Conservation (phyloP, 2,888 invertebrate genomes). For the Ophraella communa region DNA sequence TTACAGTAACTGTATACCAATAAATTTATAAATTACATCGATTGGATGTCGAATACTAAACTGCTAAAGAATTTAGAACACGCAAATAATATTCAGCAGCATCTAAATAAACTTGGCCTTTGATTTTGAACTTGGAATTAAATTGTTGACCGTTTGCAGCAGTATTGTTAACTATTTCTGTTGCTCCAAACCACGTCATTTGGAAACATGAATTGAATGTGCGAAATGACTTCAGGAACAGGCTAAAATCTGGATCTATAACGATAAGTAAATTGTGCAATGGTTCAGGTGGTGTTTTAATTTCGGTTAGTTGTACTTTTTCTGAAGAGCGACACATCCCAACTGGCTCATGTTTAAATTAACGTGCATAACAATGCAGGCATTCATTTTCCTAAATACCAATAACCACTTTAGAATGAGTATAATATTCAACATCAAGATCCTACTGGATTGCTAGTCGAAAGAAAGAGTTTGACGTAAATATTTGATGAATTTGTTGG, state of each 20-base stretch:
- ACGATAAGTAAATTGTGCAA: conserved; percentile 3
- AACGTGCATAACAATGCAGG: conserved; percentile 5
- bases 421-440: conserved; percentile 12
- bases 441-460: neutral
- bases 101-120: conserved; percentile 9
- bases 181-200: neutral
- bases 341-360: conserved; percentile 11
- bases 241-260: conserved; percentile 13
- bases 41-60: too few species aligned
- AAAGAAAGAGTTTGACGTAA: neutral
- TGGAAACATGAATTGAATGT: neutral
- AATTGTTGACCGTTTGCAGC: conserved; percentile 3
- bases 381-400: conserved; percentile 6
- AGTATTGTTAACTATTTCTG: neutral
- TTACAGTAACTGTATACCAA: too few species aligned
- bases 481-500: conserved; percentile 15
- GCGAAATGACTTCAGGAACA: neutral
- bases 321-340: conserved; percentile 7
- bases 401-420: conserved; percentile 19
- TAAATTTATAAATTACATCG: too few species aligned
- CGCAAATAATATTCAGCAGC: too few species aligned
- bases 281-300: neutral
- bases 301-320: neutral
- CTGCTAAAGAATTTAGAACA: too few species aligned
- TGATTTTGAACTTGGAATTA: neutral